A percentile compares a stretch with the other conserved stretches of the same genome.
These are phyloP conservation scores for Oxyura jamaicensis DNA, from an alignment of 2,113 vertebrate species.

Conservation along the genomic window DNA sequence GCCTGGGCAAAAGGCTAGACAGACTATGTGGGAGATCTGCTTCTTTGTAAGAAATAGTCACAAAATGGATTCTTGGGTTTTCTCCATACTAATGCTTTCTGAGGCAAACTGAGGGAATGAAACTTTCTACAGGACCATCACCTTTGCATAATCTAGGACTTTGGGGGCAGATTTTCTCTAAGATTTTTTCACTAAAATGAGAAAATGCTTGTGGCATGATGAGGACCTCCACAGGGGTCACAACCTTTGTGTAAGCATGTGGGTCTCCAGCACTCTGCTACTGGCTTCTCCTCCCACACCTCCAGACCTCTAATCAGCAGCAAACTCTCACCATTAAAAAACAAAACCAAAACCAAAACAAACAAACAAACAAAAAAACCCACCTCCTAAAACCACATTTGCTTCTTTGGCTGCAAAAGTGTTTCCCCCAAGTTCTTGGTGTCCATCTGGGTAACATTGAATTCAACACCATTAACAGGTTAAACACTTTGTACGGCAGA, in stretches of 20 bases:
- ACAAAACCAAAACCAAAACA: too few species aligned
- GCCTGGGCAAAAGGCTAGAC: not conserved
- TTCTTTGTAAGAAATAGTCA: not conserved
- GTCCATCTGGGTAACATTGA: not conserved
- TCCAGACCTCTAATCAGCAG: not conserved
- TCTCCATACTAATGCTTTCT: rapidly evolving
- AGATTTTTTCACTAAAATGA: too few species aligned
- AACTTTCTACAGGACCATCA: not conserved
- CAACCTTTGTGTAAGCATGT: too few species aligned
- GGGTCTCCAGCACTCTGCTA: not conserved
- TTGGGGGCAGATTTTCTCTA: not conserved
- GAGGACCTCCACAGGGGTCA: not conserved
- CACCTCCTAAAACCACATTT: too few species aligned
- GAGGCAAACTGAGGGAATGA: not conserved
- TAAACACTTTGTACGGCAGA: rapidly evolving
- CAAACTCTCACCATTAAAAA: not conserved
- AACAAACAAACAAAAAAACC: too few species aligned
- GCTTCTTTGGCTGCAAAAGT: not conserved
- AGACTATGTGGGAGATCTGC: not conserved
- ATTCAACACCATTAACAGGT: rapidly evolving
- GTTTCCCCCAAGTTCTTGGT: rapidly evolving
- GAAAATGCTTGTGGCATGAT: rapidly evolving
- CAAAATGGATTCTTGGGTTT: not conserved
- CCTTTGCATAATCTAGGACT: not conserved
- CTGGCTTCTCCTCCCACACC: not conserved